phyloP scores from a whole-genome alignment of 1,140 invertebrate genomes.

The Hylyphantes graminicola region DNA sequence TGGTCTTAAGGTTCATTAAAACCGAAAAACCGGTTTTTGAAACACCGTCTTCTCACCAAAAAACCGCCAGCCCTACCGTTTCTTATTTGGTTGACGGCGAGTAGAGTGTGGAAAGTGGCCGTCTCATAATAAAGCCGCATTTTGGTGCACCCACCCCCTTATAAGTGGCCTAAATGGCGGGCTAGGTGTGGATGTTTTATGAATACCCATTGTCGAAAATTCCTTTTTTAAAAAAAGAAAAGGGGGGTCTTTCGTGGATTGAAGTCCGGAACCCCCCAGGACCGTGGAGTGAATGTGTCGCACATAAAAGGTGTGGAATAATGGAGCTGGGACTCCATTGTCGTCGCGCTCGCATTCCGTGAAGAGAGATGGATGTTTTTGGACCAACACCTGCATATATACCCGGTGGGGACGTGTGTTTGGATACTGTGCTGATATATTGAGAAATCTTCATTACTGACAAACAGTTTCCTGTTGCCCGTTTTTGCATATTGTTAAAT shows the following conservation, averaged over 20 bases:
- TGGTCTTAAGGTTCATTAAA: too few relatives aligned
- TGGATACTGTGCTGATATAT: too few relatives aligned
- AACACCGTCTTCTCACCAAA: neutral
- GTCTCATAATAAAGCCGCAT: constrained; percentile 36
- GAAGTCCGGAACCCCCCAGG: constrained; percentile 10
- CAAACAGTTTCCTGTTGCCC: too few relatives aligned
- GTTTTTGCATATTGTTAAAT: too few relatives aligned
- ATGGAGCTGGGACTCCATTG: constrained; percentile 10
- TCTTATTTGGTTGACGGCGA: constrained; percentile 7
- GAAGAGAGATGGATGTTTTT: neutral
- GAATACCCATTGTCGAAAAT: neutral
- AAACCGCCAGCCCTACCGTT: constrained; percentile 1
- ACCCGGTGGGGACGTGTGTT: neutral
- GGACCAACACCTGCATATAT: constrained; percentile 17
- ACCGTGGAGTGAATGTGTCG: constrained; percentile 25
- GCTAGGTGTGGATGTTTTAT: constrained; percentile 33
- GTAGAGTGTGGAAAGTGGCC: constrained; percentile 49
- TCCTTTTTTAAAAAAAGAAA: neutral
- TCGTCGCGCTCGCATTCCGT: neutral
- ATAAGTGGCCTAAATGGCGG: constrained; percentile 49
- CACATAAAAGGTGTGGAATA: constrained; percentile 53
- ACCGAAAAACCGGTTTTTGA: too few relatives aligned
- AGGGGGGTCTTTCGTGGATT: constrained; percentile 8
- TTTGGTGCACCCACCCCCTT: constrained; percentile 39
- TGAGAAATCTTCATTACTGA: too few relatives aligned